phyloP scores from a whole-genome alignment of 2,797 vertebrate genomes.

The Leucoraja ocellata region DNA sequence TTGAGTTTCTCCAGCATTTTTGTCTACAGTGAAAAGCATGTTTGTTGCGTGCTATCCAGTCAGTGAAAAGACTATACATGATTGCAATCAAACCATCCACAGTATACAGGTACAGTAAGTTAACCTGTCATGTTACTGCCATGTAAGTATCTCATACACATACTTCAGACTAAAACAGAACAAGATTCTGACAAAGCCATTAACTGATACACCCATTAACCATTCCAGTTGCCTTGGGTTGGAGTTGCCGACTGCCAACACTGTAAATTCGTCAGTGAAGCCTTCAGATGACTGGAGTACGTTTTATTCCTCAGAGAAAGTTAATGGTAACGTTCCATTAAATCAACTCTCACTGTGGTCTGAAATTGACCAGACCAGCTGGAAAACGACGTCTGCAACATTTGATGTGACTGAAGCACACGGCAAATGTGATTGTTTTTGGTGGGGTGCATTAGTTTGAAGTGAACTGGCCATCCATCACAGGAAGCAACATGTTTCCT shows the following conservation, averaged over 20 bases:
- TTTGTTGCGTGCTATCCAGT: too few species aligned
- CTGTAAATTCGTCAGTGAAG: background rate
- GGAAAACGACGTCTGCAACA: background rate
- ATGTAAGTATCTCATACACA: background rate
- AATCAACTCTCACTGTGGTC: background rate
- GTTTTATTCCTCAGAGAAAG: background rate
- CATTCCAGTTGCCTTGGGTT: background rate
- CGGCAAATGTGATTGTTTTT: constrained; percentile 12
- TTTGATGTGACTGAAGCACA: constrained; percentile 4
- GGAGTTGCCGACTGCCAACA: too few species aligned
- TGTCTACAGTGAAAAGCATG: too few species aligned
- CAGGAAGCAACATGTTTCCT: background rate
- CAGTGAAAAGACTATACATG: too few species aligned
- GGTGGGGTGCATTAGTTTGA: background rate
- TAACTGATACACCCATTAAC: background rate
- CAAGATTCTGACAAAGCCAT: background rate
- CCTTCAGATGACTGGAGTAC: background rate
- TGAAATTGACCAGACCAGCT: background rate
- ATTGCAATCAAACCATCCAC: too few species aligned
- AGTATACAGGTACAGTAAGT: too few species aligned
- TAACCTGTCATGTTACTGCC: too few species aligned
- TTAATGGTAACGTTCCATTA: background rate
- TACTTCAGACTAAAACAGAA: background rate
- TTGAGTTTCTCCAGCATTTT: too few species aligned
- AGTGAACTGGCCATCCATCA: background rate